Evolutionary conservation across 2,797 vertebrate genomes (phyloP).

Genomic region (Sorex maritimensis): DNA sequence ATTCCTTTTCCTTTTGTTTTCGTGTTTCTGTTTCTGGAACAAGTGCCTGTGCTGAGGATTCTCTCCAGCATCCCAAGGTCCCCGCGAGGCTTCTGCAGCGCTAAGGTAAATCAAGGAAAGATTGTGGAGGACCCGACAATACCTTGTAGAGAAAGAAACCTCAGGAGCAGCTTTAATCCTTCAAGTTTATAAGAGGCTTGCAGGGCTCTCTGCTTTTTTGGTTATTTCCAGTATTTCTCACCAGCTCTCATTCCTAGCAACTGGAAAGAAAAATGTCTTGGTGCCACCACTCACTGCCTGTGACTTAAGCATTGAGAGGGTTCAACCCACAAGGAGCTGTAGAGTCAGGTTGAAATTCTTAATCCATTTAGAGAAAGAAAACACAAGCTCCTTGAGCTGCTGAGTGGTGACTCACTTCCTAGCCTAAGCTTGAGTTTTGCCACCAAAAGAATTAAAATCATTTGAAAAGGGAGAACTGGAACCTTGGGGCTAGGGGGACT

Average conservation of each 20-base stretch:
- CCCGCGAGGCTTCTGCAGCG: not conserved
- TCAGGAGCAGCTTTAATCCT: slow-evolving; percentile 3
- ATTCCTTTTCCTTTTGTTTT: too few species aligned
- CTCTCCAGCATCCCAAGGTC: slow-evolving; percentile 17
- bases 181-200: slow-evolving; percentile 82
- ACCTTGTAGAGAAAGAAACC: slow-evolving; percentile 40
- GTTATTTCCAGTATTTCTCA: slow-evolving; percentile 75
- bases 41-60: too few species aligned
- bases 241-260: slow-evolving; percentile 63
- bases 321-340: slow-evolving; percentile 47
- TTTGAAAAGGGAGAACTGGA: slow-evolving; percentile 67
- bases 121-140: slow-evolving; percentile 10
- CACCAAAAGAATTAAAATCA: slow-evolving; percentile 75
- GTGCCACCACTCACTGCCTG: slow-evolving; percentile 36
- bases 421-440: slow-evolving; percentile 64
- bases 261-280: slow-evolving; percentile 52
- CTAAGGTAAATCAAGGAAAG: slow-evolving; percentile 70
- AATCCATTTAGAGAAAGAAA: slow-evolving; percentile 80
- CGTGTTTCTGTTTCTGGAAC: too few species aligned
- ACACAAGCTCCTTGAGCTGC: slow-evolving; percentile 79
- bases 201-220: slow-evolving; percentile 74
- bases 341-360: slow-evolving; percentile 79
- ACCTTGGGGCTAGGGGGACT: not conserved
- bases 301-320: slow-evolving; percentile 62
- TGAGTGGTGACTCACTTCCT: slow-evolving; percentile 81